These are phyloP conservation scores for Sitobion miscanthi DNA, from an alignment of 1,140 invertebrate species.

Conservation along the genomic window DNA sequence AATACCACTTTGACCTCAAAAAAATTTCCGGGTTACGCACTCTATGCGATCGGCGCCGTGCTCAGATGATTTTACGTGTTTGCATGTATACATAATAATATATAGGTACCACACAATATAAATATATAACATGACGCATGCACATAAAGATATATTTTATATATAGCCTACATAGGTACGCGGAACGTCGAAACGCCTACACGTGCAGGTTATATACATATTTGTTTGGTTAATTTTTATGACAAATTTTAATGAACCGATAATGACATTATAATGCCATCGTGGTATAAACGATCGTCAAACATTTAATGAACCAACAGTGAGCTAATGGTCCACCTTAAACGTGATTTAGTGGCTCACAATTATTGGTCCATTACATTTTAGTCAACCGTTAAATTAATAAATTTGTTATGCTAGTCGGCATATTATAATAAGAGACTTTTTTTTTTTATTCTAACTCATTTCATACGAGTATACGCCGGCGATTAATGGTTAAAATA, in stretches of 20 bases:
- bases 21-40: constrained; percentile 54
- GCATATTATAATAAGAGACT: neutral
- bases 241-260: neutral
- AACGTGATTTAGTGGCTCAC: neutral
- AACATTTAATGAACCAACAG: neutral
- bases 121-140: neutral
- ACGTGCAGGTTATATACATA: neutral
- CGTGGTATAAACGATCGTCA: neutral
- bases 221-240: neutral
- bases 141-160: neutral
- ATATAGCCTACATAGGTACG: neutral
- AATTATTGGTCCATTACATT: neutral
- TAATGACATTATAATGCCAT: neutral
- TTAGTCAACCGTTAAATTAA: neutral
- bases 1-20: constrained; percentile 46
- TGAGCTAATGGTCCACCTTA: neutral
- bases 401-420: neutral
- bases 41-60: neutral
- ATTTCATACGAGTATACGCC: neutral
- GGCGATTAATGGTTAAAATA: neutral
- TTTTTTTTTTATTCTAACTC: neutral
- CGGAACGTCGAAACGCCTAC: neutral
- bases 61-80: constrained; percentile 24
- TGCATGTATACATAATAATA: neutral
- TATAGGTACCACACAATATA: neutral